Percentiles rank a stretch among this genome's conserved stretches.
These are phyloP conservation scores for Zele albiditarsus DNA, from an alignment of 2,888 invertebrate genomes.

Conservation along the genomic window DNA sequence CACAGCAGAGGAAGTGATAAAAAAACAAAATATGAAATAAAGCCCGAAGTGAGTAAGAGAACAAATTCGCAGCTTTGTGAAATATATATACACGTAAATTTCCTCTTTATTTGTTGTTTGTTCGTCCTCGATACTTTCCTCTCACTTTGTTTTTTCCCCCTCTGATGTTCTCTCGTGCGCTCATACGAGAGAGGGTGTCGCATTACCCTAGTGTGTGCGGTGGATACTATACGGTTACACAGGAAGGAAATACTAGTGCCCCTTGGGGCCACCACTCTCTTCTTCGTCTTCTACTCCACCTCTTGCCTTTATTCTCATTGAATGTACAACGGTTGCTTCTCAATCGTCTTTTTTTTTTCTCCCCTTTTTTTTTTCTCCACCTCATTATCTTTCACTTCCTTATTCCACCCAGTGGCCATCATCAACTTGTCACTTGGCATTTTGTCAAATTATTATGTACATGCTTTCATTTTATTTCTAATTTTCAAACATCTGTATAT, in stretches of 20 bases:
- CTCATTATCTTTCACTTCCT: slow-evolving; percentile 42
- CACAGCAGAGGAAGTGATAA: not conserved
- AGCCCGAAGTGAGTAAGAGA: not conserved
- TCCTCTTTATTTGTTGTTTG: not conserved
- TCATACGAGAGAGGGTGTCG: slow-evolving; percentile 56
- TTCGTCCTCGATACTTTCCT: not conserved
- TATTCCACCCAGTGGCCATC: slow-evolving; percentile 34
- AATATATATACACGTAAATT: not conserved
- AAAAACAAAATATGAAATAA: slow-evolving; percentile 4
- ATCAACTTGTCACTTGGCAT: slow-evolving; percentile 16
- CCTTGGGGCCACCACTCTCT: slow-evolving; percentile 45
- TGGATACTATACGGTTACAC: slow-evolving; percentile 68
- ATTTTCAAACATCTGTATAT: not conserved
- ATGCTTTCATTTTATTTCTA: not conserved
- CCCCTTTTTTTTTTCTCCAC: not conserved
- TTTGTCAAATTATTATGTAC: not conserved
- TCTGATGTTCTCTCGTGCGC: not conserved
- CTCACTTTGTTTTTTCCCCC: not conserved
- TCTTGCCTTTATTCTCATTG: not conserved
- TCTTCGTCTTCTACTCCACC: slow-evolving; percentile 28
- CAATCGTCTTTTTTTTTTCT: not conserved
- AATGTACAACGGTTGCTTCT: not conserved
- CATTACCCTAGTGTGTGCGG: slow-evolving; percentile 59
- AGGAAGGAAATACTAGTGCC: slow-evolving; percentile 72
- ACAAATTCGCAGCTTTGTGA: slow-evolving; percentile 2